Conservation (phyloP, 2,797 vertebrate genomes). For the Cichlasoma orientale region DNA sequence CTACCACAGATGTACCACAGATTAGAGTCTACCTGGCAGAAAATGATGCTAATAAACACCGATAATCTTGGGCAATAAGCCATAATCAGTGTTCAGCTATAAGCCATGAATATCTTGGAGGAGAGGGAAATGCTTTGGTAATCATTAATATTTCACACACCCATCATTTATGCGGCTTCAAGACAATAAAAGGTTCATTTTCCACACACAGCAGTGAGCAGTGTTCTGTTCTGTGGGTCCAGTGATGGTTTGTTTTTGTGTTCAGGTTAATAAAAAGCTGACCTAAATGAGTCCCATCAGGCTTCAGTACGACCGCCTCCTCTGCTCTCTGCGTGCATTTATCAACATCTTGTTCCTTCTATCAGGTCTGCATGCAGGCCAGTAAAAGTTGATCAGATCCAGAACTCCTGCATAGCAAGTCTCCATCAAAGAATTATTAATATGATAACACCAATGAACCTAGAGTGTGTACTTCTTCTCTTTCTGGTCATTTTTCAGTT, state of each 20-base stretch:
- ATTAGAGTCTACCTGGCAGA: neutral
- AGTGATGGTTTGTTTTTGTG: fast-evolving
- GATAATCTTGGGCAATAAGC: neutral
- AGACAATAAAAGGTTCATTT: neutral
- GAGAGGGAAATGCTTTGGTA: neutral
- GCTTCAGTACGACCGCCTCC: neutral
- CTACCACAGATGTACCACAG: neutral
- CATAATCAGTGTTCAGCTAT: neutral
- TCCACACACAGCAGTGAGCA: neutral
- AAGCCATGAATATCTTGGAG: neutral
- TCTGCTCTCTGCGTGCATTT: neutral
- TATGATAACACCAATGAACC: too few relatives aligned
- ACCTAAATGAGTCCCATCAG: neutral
- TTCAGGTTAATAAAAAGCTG: neutral
- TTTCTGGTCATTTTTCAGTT: neutral
- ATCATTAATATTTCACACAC: neutral
- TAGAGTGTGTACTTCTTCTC: too few relatives aligned
- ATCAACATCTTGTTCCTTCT: neutral
- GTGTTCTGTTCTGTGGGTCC: neutral
- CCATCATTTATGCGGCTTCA: neutral
- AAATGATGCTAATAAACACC: neutral
- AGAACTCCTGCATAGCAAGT: conserved; percentile 5
- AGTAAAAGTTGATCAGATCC: neutral
- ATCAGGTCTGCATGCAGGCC: neutral
- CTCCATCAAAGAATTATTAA: neutral